Base-by-base conservation (phyloP, 2,888 invertebrate species). In the Agrotis puta region DNA sequence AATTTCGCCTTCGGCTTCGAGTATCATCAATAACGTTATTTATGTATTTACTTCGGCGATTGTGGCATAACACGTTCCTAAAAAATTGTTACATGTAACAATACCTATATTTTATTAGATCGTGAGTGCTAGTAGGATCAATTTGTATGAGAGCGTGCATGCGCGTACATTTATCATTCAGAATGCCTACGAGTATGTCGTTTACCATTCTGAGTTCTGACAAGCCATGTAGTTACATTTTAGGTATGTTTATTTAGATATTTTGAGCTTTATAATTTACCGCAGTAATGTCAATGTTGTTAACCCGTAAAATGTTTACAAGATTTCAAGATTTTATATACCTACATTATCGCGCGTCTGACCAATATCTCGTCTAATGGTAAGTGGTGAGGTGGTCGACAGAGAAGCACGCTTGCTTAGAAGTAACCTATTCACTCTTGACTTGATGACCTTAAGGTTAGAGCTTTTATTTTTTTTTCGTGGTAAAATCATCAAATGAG, bases 201-300 rank as follows among this genome's bases (percentile, higher is more conserved):
- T 77, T 64, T 77, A 77, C 70, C 71, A 81, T 66, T 66, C 20
- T 22, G 56, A 39, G 81, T 66, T 71, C 20, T 22, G 56, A 39
- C 22, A 27, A 64, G 27, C 50, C 20, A 27, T 45, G 16, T 61
- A 22, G 39, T 43, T 43, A 63, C 9, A 3, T 50, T 33, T 62
- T 50, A 24, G 4, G 39, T 11, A 39, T 39, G 39, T 39, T 39
- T 39, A 39, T 9, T 1, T 9, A 56, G n/a, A 47, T 47, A 33
- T 59, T 48, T 70, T 39, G 5, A n/a, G 20, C 24, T 2, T 43
- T 20, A 14, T 27, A 20, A 24, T 62, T 16, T 18, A 51, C 50
- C 51, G 43, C 14, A 22, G 24, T 53, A 16, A 62, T 33, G 20
- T 57, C n/a, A 43, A 3, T 18, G 4, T 22, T 51, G 22, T 22